These are phyloP conservation scores for Calidris pugnax DNA, from an alignment of 2,113 vertebrate genomes.

Conservation along the genomic window DNA sequence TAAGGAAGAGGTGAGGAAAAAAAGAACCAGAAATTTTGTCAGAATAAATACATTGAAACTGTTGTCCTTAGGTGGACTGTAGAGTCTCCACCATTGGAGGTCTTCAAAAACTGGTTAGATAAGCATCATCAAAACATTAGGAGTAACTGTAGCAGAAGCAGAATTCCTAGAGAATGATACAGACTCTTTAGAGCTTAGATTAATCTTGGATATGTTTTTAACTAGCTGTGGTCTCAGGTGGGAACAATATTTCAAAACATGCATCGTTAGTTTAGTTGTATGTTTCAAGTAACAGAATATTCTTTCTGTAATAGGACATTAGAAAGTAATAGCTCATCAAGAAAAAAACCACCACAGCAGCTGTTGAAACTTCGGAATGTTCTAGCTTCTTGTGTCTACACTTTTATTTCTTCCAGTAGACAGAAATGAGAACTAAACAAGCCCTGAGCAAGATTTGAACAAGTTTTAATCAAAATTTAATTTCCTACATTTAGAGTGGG, in stretches of 20 bases:
- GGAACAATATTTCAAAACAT: background rate
- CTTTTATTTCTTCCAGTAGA: background rate
- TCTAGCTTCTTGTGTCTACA: background rate
- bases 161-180: background rate
- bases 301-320: background rate
- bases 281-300: background rate
- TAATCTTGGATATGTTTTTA: background rate
- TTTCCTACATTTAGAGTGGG: background rate
- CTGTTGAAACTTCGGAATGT: background rate
- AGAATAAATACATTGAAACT: background rate
- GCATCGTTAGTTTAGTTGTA: background rate
- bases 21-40: background rate
- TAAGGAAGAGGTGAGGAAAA: background rate
- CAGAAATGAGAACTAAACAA: background rate
- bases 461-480: background rate
- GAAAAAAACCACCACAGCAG: background rate
- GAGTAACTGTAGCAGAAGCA: background rate
- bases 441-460: background rate
- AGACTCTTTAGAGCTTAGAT: background rate
- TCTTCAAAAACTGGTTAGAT: background rate
- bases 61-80: background rate
- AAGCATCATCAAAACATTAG: background rate
- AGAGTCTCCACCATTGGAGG: background rate
- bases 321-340: background rate
- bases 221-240: background rate